phyloP scores from a whole-genome alignment of 1,140 invertebrate genomes.

The Drosophila serrata region DNA sequence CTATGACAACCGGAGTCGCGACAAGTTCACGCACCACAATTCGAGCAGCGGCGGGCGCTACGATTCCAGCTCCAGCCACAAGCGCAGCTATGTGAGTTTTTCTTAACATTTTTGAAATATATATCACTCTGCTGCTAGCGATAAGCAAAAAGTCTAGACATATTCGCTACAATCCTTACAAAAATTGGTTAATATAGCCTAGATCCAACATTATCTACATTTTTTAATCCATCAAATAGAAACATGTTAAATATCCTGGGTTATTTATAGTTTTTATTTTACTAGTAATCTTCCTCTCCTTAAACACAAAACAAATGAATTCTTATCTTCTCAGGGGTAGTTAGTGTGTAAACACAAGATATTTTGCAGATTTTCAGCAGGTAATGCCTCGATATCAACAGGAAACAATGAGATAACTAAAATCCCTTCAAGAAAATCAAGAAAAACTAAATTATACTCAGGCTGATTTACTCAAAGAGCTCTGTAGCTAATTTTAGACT shows the following conservation, averaged over 20 bases:
- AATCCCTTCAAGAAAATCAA: not conserved
- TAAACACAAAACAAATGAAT: not conserved
- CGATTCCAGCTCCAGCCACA: slow-evolving; percentile 69
- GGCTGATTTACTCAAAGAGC: not conserved
- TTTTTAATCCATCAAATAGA: not conserved
- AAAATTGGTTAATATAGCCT: too few species aligned
- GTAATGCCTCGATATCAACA: not conserved
- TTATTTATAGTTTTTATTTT: not conserved
- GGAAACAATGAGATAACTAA: not conserved
- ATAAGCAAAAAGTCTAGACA: not conserved
- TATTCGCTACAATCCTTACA: not conserved
- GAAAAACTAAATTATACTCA: not conserved
- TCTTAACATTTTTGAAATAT: not conserved
- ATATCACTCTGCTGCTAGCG: not conserved
- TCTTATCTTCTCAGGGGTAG: not conserved
- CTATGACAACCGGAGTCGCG: slow-evolving; percentile 72
- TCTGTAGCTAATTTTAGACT: slow-evolving; percentile 1
- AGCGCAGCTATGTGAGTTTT: slow-evolving; percentile 76
- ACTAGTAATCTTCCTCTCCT: not conserved
- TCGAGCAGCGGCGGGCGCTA: slow-evolving; percentile 70
- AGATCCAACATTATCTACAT: not conserved
- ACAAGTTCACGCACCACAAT: slow-evolving; percentile 70
- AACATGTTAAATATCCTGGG: not conserved
- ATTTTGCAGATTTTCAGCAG: not conserved
- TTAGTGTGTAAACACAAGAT: not conserved